A percentile compares a stretch with the other conserved stretches of the same genome.
phyloP scores from a whole-genome alignment of 2,888 invertebrate species.

The Sinotaia quadrata region DNA sequence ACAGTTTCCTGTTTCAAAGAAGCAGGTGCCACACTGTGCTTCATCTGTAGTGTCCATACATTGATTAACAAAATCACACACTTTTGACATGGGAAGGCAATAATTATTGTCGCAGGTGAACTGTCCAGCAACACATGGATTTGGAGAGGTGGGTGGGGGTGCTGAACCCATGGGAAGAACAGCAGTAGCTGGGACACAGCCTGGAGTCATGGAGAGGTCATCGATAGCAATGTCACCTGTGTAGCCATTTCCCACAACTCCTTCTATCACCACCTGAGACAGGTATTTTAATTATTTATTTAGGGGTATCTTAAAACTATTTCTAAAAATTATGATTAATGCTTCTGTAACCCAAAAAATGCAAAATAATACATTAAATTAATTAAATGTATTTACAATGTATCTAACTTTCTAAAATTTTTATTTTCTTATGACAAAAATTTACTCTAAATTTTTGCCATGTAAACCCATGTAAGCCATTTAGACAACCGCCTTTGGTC shows the following conservation, averaged over 20 bases:
- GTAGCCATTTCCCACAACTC: constrained; percentile 53
- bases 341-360: too few species aligned
- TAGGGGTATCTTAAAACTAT: too few species aligned
- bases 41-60: constrained; percentile 63
- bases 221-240: constrained; percentile 65
- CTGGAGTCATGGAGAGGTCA: constrained; percentile 63
- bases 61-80: constrained; percentile 61
- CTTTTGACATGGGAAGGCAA: constrained; percentile 51
- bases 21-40: constrained; percentile 63
- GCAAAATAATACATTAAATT: too few species aligned
- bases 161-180: constrained; percentile 48
- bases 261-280: constrained; percentile 64
- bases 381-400: too few species aligned
- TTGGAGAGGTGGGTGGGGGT: constrained; percentile 47
- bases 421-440: too few species aligned
- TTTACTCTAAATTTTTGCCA: too few species aligned
- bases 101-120: constrained; percentile 44
- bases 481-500: too few species aligned
- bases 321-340: too few species aligned
- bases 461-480: too few species aligned
- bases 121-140: constrained; percentile 49
- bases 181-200: constrained; percentile 42
- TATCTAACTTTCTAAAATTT: too few species aligned
- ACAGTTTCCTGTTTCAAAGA: constrained; percentile 62
- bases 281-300: too few species aligned